Base-by-base conservation (phyloP, 2,113 vertebrate genomes). In the Gobio gobio region DNA sequence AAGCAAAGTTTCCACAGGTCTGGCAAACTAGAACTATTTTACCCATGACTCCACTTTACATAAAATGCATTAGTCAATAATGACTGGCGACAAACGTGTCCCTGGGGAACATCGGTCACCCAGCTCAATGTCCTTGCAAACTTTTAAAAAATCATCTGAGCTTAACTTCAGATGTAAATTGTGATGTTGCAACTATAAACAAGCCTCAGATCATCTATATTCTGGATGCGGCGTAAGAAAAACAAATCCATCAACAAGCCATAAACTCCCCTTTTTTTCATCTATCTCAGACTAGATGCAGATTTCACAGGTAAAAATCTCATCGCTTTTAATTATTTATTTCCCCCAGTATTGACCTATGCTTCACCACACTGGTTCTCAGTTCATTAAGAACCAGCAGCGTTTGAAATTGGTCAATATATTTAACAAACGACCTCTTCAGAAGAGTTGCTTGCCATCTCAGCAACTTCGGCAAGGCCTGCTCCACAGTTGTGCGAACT, bases 331-430 rank as follows among this genome's bases (percentile, higher is more conserved):
- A 90, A 93, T 95, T 91, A 93, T 92, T 93, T 91, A 94, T 93
- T 93, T 93, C 87, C 90, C 64, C 63, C 78, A 3, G 47, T 93
- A 94, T 94, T 93, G 93, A 92, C 90, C 88, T 66, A 86, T 83
- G 90, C 91, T 91, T 91, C 89, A 88, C 85, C 89, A 90, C 79
- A 80, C 88, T 87, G 85, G 85, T 92, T 93, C 81, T 83, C 92
- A 93, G 88, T 93, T 94, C 92, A 92, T 94, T 94, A 93, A 93
- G 92, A 93, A 85, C 91, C 91, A 93, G 89, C 80, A 78, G 77
- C 89, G 88, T 93, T 90, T 93, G 90, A 92, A 94, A 92, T 87
- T 90, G 87, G 90, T 93, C 91, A 93, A 93, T 94, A 93, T 90
- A 91, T 91, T 92, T 92, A 90, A 94, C 90, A 90, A 93, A 92